phyloP scores from a whole-genome alignment of 2,797 vertebrate species.

The Hyperoplus lanceolatus region DNA sequence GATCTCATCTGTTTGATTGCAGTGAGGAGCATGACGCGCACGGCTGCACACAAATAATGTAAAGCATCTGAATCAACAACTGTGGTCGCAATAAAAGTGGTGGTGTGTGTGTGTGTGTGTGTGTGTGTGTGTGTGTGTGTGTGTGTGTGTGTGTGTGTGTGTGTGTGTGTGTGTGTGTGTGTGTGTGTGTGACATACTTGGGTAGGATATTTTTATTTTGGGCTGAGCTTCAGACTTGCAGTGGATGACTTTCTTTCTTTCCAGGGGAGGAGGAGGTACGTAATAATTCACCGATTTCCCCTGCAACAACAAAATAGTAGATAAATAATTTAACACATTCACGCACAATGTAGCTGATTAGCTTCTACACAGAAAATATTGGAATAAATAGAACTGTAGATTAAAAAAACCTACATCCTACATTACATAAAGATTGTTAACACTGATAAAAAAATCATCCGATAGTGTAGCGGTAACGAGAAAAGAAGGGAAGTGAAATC shows the following conservation, averaged over 20 bases:
- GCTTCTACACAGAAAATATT: neutral
- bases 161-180: neutral
- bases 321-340: constrained; percentile 4
- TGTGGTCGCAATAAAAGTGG: neutral
- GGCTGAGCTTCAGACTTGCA: constrained; percentile 85
- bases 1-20: constrained; percentile 94
- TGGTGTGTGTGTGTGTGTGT: neutral
- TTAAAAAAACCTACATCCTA: neutral
- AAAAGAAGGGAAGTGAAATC: neutral
- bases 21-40: constrained; percentile 94
- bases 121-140: constrained; percentile 37
- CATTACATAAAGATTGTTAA: neutral
- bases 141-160: constrained; percentile 30
- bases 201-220: constrained; percentile 91
- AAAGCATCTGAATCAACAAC: neutral
- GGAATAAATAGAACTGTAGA: neutral
- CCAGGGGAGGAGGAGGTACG: constrained; percentile 90
- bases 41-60: constrained; percentile 81
- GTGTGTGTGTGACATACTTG: constrained; percentile 85
- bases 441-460: neutral
- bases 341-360: neutral
- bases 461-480: too few species aligned
- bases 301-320: constrained; percentile 79
- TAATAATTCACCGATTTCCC: constrained; percentile 96
- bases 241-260: constrained; percentile 80